Base-by-base conservation (phyloP, 2,113 vertebrate genomes). In the Panthera uncia region DNA sequence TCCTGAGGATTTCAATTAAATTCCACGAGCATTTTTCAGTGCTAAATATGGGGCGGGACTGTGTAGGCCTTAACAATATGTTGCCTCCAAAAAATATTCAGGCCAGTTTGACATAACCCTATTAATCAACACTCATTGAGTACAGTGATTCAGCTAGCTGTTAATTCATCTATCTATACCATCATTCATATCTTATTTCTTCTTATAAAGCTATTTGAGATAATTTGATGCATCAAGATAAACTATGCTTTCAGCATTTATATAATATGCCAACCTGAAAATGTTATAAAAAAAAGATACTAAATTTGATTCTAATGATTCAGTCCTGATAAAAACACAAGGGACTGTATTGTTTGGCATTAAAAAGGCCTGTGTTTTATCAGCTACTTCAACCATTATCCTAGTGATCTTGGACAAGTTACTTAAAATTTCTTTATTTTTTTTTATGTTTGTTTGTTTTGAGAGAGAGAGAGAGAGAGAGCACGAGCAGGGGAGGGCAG, bases 1-100 rank as follows among this genome's bases (percentile, higher is more conserved):
- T 97, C 86, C 61, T 2, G 14, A 68, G 41, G 55, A 90, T 74
- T 97, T 95, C 89, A 97, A n/a, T 97, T 96, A 98, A 95, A 90
- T 92, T 89, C 73, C 33, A 82, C 41, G 89, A 95, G 33, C 83
- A 96, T 98, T 97, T 97, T 89, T 98, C 97, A 94, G 36, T 82
- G 79, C 82, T 96, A 82, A 92, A 71, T 93, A 93, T 48, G 14
- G 69, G 92, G 86, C 79, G 95, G 89, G 19, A 73, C 87, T 38
- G n/a, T 65, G 82, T 19, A 86, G 86, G 50, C 73, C 93, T 79
- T 95, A 96, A 86, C 96, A 95, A 89, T 96, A 94, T 76, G 78
- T 87, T 96, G 65, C 48, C 81, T 74, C 63, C 23, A 38, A 86
- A 98, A 95, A 93, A 73, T 80, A 89, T 52, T 65, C 29, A 79